Evolutionary conservation across 2,113 vertebrate species (phyloP), one percentile per base, ranked within the genome.

Genomic region (Antechinus flavipes): DNA sequence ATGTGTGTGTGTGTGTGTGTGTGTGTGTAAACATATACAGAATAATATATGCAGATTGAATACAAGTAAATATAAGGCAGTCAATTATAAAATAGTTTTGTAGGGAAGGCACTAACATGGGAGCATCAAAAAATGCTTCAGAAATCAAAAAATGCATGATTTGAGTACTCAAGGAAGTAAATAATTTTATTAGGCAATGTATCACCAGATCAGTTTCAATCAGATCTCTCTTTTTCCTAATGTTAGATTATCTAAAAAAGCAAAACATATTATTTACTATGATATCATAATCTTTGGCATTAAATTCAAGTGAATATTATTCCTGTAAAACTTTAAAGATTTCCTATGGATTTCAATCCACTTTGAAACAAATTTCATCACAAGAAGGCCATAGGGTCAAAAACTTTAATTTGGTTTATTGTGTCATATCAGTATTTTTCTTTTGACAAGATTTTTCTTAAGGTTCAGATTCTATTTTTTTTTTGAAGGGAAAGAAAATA

Each of bases 401-500:
- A 46, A 91, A 56, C 25, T 23, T n/a, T 19, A 42, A 56, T 46
- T 46, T 56, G 11, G 46, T 46, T 9, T 91, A 91, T 54, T 35
- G 22, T 23, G 14, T 47, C 2, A 46, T 42, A 16, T 92, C 54
- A 92, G 25, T 55, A 84, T 42, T 84, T 84, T 84, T 42, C 68
- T 55, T 19, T 49, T 4, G 42, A 14, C 54, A 58, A 55, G 54
- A 91, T 27, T 91, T 91, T 56, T 55, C 54, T 55, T 56, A 47
- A 16, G n/a, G 54, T 47, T 92, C 52, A 94, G 35, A 1, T 76
- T 90, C n/a, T 54, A 24, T n/a, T 90, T 90, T n/a, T 58, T 89
- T 95, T 95, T 91, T 49, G 8, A 89, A 89, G 22, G n/a, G 53
- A 89, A 53, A 58, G 1, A 94, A 92, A 95, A 8, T 1, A 56